A percentile compares a stretch with the other conserved stretches of the same genome.
Evolutionary conservation across 2,888 invertebrate genomes (phyloP).

Genomic region (Drosophila meridiana): DNA sequence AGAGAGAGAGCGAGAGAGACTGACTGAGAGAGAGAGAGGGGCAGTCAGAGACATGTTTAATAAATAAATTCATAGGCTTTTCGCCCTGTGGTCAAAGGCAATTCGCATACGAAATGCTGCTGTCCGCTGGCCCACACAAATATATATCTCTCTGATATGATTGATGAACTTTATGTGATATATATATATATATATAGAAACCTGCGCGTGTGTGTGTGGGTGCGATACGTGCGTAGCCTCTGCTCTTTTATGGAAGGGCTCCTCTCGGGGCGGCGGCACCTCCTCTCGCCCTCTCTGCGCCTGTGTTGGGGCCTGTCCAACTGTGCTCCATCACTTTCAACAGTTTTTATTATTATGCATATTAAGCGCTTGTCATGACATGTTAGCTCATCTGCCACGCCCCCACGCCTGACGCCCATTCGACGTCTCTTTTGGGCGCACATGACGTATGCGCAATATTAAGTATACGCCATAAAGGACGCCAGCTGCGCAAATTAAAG

Average conservation of each 20-base stretch:
- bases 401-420: background rate
- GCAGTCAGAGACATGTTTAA: constrained; percentile 42
- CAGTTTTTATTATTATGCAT: constrained; percentile 76
- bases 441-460: constrained; percentile 73
- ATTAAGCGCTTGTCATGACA: constrained; percentile 74
- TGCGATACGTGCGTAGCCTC: constrained; percentile 45
- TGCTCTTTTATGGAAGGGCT: constrained; percentile 8
- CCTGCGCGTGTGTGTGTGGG: background rate
- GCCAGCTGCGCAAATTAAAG: constrained; percentile 59
- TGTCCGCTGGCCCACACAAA: constrained; percentile 56
- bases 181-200: background rate
- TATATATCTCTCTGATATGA: constrained; percentile 41
- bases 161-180: constrained; percentile 62
- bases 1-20: background rate
- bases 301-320: constrained; percentile 1
- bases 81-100: constrained; percentile 40
- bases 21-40: background rate
- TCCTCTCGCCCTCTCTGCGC: background rate
- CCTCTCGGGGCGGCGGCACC: too few relatives aligned
- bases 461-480: constrained; percentile 54
- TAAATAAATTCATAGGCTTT: constrained; percentile 60
- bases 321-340: constrained; percentile 56
- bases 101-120: constrained; percentile 53
- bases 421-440: constrained; percentile 18
- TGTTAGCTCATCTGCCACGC: constrained; percentile 22